Conservation (phyloP, 2,113 vertebrate species). For the Equus przewalskii region DNA sequence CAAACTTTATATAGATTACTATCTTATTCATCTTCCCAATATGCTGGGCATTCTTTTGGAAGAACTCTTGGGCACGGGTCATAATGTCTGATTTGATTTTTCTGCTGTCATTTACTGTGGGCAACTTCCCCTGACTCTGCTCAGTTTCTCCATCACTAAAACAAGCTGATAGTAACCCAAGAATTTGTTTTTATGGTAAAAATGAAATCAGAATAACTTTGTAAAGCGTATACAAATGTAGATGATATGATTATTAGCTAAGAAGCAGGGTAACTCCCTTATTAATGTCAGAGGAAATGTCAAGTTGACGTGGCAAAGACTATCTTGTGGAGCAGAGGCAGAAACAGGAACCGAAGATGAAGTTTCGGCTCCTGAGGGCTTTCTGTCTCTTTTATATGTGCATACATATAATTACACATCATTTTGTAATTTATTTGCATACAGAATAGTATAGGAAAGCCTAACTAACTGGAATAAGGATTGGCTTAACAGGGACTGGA, state of each 20-base stretch:
- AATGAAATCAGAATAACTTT: not conserved
- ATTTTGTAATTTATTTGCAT: not conserved
- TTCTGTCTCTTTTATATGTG: not conserved
- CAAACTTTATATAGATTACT: not conserved
- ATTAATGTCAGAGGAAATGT: not conserved
- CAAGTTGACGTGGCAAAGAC: not conserved
- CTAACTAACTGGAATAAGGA: not conserved
- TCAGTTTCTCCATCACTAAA: not conserved
- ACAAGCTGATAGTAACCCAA: not conserved
- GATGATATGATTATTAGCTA: not conserved
- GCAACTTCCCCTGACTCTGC: not conserved
- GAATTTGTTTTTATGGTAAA: not conserved
- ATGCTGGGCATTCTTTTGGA: not conserved
- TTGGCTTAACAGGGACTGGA: not conserved
- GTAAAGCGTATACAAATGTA: not conserved
- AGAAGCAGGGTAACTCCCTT: not conserved
- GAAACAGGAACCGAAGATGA: not conserved
- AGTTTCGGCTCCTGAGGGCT: not conserved
- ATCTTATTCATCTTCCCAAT: not conserved
- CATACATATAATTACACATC: too few relatives aligned
- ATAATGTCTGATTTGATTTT: not conserved
- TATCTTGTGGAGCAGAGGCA: not conserved
- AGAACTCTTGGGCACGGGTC: not conserved
- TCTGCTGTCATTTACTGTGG: not conserved
- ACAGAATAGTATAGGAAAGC: not conserved